Conservation (phyloP, 2,797 vertebrate species). For the Dromococcyx pavoninus region DNA sequence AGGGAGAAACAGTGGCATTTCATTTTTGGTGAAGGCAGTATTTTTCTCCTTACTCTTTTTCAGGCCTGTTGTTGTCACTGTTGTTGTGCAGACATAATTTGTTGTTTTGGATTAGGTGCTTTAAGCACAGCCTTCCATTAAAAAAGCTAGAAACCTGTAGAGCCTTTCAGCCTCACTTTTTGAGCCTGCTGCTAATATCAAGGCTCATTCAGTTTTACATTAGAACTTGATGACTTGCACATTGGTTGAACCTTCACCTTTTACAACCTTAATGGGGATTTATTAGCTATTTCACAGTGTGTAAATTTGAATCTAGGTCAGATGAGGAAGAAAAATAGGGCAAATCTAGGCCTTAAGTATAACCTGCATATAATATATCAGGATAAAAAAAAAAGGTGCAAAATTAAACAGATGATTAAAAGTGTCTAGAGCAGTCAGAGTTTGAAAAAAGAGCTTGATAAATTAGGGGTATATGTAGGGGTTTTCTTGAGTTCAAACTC, state of each 20-base stretch:
- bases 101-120: conserved; percentile 31
- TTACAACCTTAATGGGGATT: conserved; percentile 82
- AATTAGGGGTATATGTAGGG: conserved; percentile 46
- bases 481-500: conserved; percentile 38
- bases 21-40: background rate
- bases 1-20: background rate
- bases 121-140: conserved; percentile 19
- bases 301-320: conserved; percentile 83
- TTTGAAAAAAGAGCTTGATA: conserved; percentile 65
- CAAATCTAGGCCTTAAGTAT: conserved; percentile 70
- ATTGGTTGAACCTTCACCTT: conserved; percentile 79
- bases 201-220: conserved; percentile 80
- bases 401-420: conserved; percentile 76
- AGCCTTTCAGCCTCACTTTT: conserved; percentile 56
- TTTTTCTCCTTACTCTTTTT: background rate
- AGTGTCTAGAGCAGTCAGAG: conserved; percentile 58
- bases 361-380: conserved; percentile 74
- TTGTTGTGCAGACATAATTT: background rate
- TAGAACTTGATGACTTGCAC: conserved; percentile 78
- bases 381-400: conserved; percentile 56
- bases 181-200: conserved; percentile 74
- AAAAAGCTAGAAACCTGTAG: conserved; percentile 58
- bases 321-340: conserved; percentile 76
- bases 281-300: conserved; percentile 82
- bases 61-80: conserved; percentile 9